Evolutionary conservation across 2,113 vertebrate species (phyloP).

Genomic region (Peucedramus taeniatus): DNA sequence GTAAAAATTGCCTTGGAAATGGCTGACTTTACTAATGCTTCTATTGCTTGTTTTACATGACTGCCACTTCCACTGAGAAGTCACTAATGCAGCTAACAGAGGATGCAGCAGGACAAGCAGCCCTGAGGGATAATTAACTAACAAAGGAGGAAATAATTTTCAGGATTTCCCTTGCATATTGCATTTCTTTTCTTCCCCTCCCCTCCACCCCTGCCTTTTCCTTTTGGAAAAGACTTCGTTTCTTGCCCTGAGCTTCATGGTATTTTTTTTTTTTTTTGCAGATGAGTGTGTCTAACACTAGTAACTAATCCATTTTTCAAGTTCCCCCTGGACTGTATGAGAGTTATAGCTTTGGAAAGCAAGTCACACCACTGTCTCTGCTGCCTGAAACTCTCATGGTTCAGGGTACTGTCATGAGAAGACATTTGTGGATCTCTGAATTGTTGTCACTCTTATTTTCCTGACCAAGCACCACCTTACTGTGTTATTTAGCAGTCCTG

Average conservation of each 20-base stretch:
- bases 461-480: background rate
- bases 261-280: background rate
- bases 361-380: slow-evolving; percentile 31
- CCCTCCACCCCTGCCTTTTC: rapidly evolving
- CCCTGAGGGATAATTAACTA: slow-evolving; percentile 20
- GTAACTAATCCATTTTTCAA: slow-evolving; percentile 20
- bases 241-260: background rate
- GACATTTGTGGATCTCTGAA: slow-evolving; percentile 6
- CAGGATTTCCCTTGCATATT: background rate
- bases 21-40: background rate
- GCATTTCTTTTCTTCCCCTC: background rate
- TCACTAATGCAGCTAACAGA: slow-evolving; percentile 23
- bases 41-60: background rate
- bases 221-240: background rate
- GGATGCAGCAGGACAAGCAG: background rate
- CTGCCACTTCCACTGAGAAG: background rate
- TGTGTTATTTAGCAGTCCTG: background rate
- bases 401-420: background rate
- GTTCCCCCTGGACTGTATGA: background rate
- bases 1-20: slow-evolving; percentile 25
- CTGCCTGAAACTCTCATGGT: background rate
- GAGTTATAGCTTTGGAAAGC: slow-evolving; percentile 47
- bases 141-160: slow-evolving; percentile 17
- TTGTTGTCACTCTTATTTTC: background rate
- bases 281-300: background rate